Base-by-base conservation (phyloP, 2,888 invertebrate species). In the Hoplodrina ambigua region DNA sequence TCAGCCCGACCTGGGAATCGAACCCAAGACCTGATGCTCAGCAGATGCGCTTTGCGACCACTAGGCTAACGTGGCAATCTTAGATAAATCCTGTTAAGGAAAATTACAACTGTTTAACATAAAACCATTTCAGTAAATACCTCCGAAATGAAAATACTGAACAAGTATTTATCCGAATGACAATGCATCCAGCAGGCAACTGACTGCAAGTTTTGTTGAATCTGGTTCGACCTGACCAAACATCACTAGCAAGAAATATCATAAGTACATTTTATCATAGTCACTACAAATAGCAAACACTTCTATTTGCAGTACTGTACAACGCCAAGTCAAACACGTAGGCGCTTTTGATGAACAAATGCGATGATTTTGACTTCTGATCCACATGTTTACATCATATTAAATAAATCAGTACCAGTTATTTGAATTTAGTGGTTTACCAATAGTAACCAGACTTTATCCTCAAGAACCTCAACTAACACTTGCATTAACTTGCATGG, bases 341-440 rank as follows among this genome's bases (percentile, higher is more conserved):
- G 78, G 61, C 72, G 50, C 46, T 72, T 61, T 46, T 50, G 55
- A 15, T 11, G 55, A n/a, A 25, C 15, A 8, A 54, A n/a, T 33
- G 19, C 10, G 17, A 53, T 17, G 4, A 20, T 53, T 69, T 30
- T 19, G 1, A 20, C 5, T 2, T 5, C 13, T 41, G 0, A 8
- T 30, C 6, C 11, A 25, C n/a, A 11, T 15, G 4, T 50, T 37
- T 50, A 8, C 13, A 64, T 33, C 33, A 13, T 65, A n/a, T 49
- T 49, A 11, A n/a, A 37, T 37, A 25, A 25, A 25, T 37, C 30
- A 53, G 11, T 20, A 20, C 3, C 33, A 4, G 11, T 19, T 7
- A 7, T 11, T 7, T 37, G 13, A 65, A 37, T n/a, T 37, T 10
- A 20, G 20, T n/a, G 6, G 17, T 49, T 50, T 68, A 8, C 8